These are phyloP conservation scores for Pseudomyrmex sp. DNA, from an alignment of 1,140 invertebrate genomes.

Conservation along the genomic window DNA sequence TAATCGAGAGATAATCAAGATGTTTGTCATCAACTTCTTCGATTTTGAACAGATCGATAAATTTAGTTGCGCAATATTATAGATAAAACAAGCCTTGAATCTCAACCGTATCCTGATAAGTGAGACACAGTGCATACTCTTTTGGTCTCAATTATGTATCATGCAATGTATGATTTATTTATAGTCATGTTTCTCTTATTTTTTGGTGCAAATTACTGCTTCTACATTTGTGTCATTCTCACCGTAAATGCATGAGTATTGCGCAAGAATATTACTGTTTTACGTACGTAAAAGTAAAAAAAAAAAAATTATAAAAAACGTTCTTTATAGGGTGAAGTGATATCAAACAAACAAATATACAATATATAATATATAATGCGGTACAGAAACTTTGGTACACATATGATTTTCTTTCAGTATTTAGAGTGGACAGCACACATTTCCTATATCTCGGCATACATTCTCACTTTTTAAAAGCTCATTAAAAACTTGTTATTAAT, in stretches of 20 bases:
- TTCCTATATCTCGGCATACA: constrained; percentile 10
- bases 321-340: constrained; percentile 25
- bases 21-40: background rate
- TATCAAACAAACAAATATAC: constrained; percentile 50
- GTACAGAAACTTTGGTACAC: constrained; percentile 22
- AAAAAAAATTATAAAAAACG: constrained; percentile 26
- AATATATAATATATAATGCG: constrained; percentile 25
- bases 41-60: constrained; percentile 2
- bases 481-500: constrained; percentile 29
- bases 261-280: constrained; percentile 24
- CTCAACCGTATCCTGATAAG: constrained; percentile 57
- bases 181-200: background rate
- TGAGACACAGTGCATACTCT: constrained; percentile 68
- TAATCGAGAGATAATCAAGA: too few species aligned
- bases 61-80: constrained; percentile 1
- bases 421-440: background rate
- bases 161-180: constrained; percentile 64
- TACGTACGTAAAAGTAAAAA: constrained; percentile 9
- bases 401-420: constrained; percentile 27
- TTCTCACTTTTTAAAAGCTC: constrained; percentile 5
- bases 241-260: constrained; percentile 3
- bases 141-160: constrained; percentile 55
- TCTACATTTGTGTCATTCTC: constrained; percentile 8
- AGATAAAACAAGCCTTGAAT: constrained; percentile 56
- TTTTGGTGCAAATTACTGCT: constrained; percentile 29